Evolutionary conservation across 2,797 vertebrate genomes (phyloP), one percentile per base, ranked within the genome.

Genomic region (Pelochelys cantorii): DNA sequence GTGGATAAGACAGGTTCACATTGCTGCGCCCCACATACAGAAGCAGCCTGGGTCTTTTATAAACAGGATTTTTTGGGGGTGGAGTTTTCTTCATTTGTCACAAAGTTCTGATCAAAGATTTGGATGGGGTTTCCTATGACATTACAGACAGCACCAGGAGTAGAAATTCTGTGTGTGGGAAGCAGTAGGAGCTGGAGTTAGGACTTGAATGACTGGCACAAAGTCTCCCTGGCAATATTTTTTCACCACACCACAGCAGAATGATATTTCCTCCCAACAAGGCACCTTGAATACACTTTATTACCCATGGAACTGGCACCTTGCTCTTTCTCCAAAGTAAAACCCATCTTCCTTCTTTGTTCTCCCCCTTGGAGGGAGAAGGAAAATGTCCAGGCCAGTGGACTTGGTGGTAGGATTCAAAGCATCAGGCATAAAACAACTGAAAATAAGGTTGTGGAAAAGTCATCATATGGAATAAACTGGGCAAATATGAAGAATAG

Each of bases 241-340:
- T 93, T 95, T 97, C 92, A 96, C 81, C 95, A 96, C 18, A 20
- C 11, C 34, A 22, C 68, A 71, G 17, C 3, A 71, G 68, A 71
- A 37, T n/a, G 10, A 37, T 71, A 71, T 71, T 71, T 71, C 18
- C 85, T 79, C 0, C 0, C 82, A 92, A 90, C 80, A 9, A 96
- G 96, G 96, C 93, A 93, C 89, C 88, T 88, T 65, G 92, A 88
- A 95, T 94, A 95, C 22, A 95, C 91, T 94, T 93, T 90, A 93
- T 93, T 94, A 95, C 90, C 75, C 95, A 90, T 92, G 95, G 93
- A 96, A 95, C 92, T 86, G 88, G 90, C 95, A 95, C 91, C 84
- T 90, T 27, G 96, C 90, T 95, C 18, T 77, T 96, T 95, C 96
- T 95, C 95, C 95, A 96, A 96, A 97, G 95, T 96, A 94, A 97